Evolutionary conservation across 1,140 invertebrate genomes (phyloP).

Genomic region (Harlomillsia oculata): DNA sequence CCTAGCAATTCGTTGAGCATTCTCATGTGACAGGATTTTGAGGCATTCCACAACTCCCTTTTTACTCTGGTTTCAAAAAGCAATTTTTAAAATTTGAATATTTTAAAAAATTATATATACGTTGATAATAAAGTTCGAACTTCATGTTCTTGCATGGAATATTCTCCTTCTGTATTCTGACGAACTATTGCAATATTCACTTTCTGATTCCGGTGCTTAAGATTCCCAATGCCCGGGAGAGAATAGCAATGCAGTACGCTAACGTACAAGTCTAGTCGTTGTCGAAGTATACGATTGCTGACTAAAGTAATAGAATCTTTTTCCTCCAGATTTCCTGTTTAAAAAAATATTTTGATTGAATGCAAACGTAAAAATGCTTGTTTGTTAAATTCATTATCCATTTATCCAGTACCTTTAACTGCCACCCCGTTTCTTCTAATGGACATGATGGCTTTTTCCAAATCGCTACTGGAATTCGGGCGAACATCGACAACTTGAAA

Average conservation of each 20-base stretch:
- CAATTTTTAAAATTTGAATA: neutral
- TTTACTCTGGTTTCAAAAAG: slow-evolving; percentile 53
- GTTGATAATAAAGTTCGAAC: slow-evolving; percentile 35
- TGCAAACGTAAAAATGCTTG: neutral
- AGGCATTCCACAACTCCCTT: slow-evolving; percentile 89
- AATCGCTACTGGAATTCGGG: slow-evolving; percentile 71
- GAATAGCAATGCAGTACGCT: slow-evolving; percentile 93
- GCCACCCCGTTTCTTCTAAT: slow-evolving; percentile 94
- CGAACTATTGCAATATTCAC: slow-evolving; percentile 88
- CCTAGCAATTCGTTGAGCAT: slow-evolving; percentile 83
- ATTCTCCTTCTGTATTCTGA: slow-evolving; percentile 93
- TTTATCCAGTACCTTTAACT: slow-evolving; percentile 61
- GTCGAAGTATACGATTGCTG: slow-evolving; percentile 76
- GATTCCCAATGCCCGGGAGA: slow-evolving; percentile 77
- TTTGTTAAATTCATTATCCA: neutral
- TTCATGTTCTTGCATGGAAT: slow-evolving; percentile 95
- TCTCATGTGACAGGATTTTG: slow-evolving; percentile 87
- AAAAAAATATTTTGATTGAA: too few species aligned
- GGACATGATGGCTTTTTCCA: slow-evolving; percentile 88
- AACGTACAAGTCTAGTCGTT: slow-evolving; percentile 90
- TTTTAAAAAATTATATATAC: neutral
- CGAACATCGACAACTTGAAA: slow-evolving; percentile 91
- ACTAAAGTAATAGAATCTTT: slow-evolving; percentile 73
- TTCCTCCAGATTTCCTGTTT: slow-evolving; percentile 45
- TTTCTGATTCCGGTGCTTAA: slow-evolving; percentile 74